Base-by-base conservation (phyloP, 2,888 invertebrate species). In the Cryptocephalus primarius region DNA sequence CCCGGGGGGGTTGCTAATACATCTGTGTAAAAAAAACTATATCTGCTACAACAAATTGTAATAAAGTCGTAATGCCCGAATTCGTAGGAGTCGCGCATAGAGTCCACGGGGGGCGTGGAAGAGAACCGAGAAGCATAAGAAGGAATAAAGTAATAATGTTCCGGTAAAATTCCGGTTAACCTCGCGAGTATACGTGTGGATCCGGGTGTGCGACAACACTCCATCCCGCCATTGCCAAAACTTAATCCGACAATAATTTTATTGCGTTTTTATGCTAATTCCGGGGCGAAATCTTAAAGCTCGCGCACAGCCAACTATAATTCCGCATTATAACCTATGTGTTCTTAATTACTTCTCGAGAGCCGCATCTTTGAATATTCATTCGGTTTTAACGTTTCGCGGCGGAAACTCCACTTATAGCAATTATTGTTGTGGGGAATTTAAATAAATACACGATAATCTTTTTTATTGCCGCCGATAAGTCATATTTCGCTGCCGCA, bases 251-350 rank as follows among this genome's bases (percentile, higher is more conserved):
- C 52, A 52, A 54, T 62, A 61, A 62, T 62, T 62, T 63, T 62
- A 62, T 62, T 51, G 61, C 55, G 56, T 60, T 61, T 62, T 62
- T 60, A 63, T 63, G 63, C 55, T 58, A 63, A 55, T 55, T 47
- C 41, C 38, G 39, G 40, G 48, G 43, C 51, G 53, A 55, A 53
- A 53, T 55, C 53, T 52, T 51, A 53, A 4, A n/a, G n/a, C 36
- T 51, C 55, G 50, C 55, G 50, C 49, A 45, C 49, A 48, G 50
- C 51, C 42, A 46, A 48, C 50, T 49, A 53, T 55, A 62, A 60
- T 60, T 61, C 62, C 61, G 59, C 56, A 60, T 63, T 62, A 64
- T 60, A 63, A 64, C 64, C 64, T 64, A 64, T 64, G 64, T 59
- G 63, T 62, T 64, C 63, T 63, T 64, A 64, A 63, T 64, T 64